Base-by-base conservation (phyloP, 2,797 vertebrate genomes). In the Streptopelia turtur region DNA sequence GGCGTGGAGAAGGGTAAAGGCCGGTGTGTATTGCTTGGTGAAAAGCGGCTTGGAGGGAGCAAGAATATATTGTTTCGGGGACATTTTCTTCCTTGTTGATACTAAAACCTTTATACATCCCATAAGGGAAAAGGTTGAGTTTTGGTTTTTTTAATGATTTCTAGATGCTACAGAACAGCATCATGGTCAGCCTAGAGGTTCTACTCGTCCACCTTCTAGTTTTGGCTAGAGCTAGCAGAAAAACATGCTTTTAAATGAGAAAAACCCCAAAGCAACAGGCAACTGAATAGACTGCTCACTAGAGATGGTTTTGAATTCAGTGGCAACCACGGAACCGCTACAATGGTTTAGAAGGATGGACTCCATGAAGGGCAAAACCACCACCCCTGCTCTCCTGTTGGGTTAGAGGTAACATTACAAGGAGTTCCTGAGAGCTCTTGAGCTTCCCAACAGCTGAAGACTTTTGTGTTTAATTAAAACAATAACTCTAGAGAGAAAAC, bases 391-490 rank as follows among this genome's bases (percentile, higher is more conserved):
- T 7, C 28, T 71, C 64, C 61, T 21, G 24, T 43, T 23, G 41
- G 35, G 27, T 64, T 53, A 28, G 52, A n/a, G 49, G 28, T 21
- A 64, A 43, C 47, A 9, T 37, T n/a, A 17, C 6, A 37, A 52
- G 5, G 39, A 88, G 35, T 16, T 79, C 23, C 60, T 11, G 33
- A 63, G 75, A 91, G 68, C 23, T 64, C 91, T 28, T 47, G 33
- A 65, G 43, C 55, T 35, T 83, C 22, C 16, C 68, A 68, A 43
- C 50, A 81, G 84, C 89, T 77, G 70, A 95, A 84, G 66, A 21
- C n/a, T 81, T 83, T 79, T 86, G 69, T 25, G 17, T 88, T 90
- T 86, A 74, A 93, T 90, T 90, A 89, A 94, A 55, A 16, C 52
- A 74, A 0, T 25, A 70, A 56, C 41, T 70, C 30, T 1, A 17